Base-by-base conservation (phyloP, 2,113 vertebrate genomes). In the Probosciger aterrimus region DNA sequence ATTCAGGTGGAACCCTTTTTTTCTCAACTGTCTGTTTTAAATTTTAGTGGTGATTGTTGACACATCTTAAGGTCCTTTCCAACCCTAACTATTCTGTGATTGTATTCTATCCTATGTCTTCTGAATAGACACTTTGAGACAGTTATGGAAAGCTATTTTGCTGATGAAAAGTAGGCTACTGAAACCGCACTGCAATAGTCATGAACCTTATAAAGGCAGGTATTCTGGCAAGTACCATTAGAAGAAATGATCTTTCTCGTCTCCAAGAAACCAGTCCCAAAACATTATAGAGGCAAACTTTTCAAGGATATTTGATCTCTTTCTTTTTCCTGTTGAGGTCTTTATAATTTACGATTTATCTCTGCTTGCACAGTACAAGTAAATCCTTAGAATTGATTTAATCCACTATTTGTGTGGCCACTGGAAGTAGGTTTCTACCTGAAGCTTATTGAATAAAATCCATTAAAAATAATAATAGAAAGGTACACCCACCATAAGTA, bases 401-500 rank as follows among this genome's bases (percentile, higher is more conserved):
- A 71, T 71, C 16, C 37, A 5, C 39, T 52, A 6, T 27, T 49
- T 60, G 5, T 30, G 7, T 25, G 10, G 13, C 44, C 20, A 4
- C 33, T 60, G 12, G 4, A 39, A 18, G 5, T n/a, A 67, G 30
- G 7, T 47, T 76, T 92, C 30, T 81, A 49, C 10, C 22, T 64
- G 41, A 74, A 84, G 10, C 0, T 2, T 37, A 64, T 17, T 35
- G n/a, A 25, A 62, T 20, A 57, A 82, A 62, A 83, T 50, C 3
- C 5, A 35, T 53, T 60, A 20, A n/a, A 43, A 53, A 41, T 15
- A 12, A 14, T 11, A 41, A 14, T 8, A 4, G 1, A 30, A 28
- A 39, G 67, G 44, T 15, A 27, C 25, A 94, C 97, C 35, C 93
- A 98, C 98, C 98, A 4, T 99, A 99, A 22, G 97, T 7, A 41